Base-by-base conservation (phyloP, 2,888 invertebrate species). In the Diloba caeruleocephala region DNA sequence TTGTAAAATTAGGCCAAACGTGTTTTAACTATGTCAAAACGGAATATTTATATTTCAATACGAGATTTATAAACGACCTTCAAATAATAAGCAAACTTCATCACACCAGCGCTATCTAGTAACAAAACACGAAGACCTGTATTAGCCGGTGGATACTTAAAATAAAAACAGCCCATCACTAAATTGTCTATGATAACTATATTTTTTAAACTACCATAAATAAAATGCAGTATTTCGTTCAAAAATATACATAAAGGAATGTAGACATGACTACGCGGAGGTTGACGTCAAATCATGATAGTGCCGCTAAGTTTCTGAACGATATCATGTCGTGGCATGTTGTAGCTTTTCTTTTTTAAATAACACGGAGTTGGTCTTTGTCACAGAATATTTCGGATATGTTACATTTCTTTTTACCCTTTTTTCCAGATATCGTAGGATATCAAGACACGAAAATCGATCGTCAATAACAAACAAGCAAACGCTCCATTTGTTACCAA, bases 111-210 rank as follows among this genome's bases (percentile, higher is more conserved):
- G 66, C 56, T 43, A 43, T 59, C 71, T 59, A 72, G 54, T 44
- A 61, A 54, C 71, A 57, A 23, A 49, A 32, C 31, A 56, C 39
- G 45, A 53, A 56, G 54, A 58, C 51, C 68, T 59, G 61, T 63
- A 71, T 61, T 73, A 75, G 76, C 70, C 63, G 43, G 71, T 71
- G 66, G 64, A 55, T 72, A 76, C 50, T 60, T 53, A 54, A 69
- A 81, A 21, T 21, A 21, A 84, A 86, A 88, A 87, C 90, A 90
- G 90, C 89, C 89, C 89, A 84, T 84, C 71, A 81, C 89, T 89
- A 89, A 80, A 74, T 81, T 78, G 75, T 84, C 87, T 87, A 88
- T 84, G 79, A 79, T 70, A 69, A 71, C 60, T 73, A 82, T 84
- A 79, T 81, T 74, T 76, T 70, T 66, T 54, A 48, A 69, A 71